These are phyloP conservation scores for Alviniconcha marisindica DNA, from an alignment of 1,140 invertebrate species.

Conservation along the genomic window DNA sequence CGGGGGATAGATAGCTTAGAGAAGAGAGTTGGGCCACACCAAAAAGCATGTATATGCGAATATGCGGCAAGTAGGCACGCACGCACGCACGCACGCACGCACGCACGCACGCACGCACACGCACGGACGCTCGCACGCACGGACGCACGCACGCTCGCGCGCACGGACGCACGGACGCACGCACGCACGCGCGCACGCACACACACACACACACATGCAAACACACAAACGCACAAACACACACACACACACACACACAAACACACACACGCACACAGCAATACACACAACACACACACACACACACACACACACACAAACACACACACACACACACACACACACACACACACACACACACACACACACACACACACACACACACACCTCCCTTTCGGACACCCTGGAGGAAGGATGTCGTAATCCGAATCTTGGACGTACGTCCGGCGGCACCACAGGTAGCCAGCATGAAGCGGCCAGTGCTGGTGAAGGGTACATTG, in stretches of 20 bases:
- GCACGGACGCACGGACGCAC: neutral
- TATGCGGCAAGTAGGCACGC: no score
- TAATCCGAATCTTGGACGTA: no score
- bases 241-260: neutral
- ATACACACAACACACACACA: slow-evolving; percentile 24
- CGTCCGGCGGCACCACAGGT: no score
- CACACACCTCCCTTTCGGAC: no score
- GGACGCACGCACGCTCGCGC: neutral
- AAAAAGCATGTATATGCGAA: no score
- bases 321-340: slow-evolving; percentile 23
- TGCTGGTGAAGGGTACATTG: no score
- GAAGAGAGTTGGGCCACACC: no score
- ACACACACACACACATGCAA: slow-evolving; percentile 18
- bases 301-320: slow-evolving; percentile 14
- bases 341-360: slow-evolving; percentile 17
- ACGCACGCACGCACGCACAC: neutral
- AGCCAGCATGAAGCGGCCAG: no score
- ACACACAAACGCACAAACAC: neutral
- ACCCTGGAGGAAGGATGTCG: no score
- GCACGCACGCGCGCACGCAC: neutral
- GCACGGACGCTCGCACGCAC: neutral
- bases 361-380: neutral
- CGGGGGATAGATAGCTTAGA: no score
- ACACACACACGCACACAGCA: neutral
- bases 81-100: neutral